These are phyloP conservation scores for Carterocephalus palaemon DNA, from an alignment of 2,888 invertebrate species.

Conservation along the genomic window DNA sequence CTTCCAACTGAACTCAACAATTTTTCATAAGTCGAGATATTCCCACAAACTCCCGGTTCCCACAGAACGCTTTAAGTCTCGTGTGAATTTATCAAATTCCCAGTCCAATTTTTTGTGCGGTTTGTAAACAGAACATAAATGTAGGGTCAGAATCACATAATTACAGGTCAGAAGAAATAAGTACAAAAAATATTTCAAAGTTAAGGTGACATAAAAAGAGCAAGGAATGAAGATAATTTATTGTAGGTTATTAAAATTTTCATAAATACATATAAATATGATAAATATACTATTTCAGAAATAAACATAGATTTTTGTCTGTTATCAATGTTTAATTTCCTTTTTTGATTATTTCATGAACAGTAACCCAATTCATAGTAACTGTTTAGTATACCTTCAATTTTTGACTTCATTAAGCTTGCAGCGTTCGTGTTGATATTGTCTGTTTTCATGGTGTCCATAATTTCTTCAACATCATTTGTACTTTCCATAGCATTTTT, in stretches of 20 bases:
- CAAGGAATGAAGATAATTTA: not conserved
- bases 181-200: too few species aligned
- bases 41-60: slow-evolving; percentile 24
- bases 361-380: slow-evolving; percentile 31
- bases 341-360: too few species aligned
- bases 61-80: slow-evolving; percentile 22
- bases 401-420: slow-evolving; percentile 25
- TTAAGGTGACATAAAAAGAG: too few species aligned
- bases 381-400: slow-evolving; percentile 33
- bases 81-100: slow-evolving; percentile 18
- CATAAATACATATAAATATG: too few species aligned
- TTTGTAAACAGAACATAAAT: not conserved
- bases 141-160: too few species aligned
- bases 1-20: too few species aligned
- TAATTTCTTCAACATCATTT: slow-evolving; percentile 3
- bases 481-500: slow-evolving; percentile 22
- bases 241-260: not conserved
- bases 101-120: not conserved
- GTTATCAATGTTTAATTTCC: too few species aligned
- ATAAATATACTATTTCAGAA: too few species aligned
- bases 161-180: too few species aligned
- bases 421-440: slow-evolving; percentile 16
- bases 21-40: slow-evolving; percentile 1
- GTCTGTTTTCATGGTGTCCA: slow-evolving; percentile 5
- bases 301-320: too few species aligned